Conservation (phyloP, 2,888 invertebrate genomes). For the Xanthia icteritia region DNA sequence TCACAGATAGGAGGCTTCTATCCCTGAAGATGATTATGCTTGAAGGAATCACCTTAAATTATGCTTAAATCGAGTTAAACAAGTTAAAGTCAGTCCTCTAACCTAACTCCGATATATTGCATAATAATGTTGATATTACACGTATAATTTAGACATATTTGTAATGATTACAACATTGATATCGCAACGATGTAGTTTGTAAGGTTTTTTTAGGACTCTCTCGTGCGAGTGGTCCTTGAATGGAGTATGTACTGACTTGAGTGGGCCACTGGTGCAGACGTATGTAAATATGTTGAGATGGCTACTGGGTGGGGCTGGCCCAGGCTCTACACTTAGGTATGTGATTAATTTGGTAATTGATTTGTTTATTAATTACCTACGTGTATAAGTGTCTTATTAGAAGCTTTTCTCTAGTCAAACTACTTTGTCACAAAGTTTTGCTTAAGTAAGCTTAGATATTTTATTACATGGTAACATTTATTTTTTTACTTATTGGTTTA, state of each 20-base stretch:
- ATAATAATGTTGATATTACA: neutral
- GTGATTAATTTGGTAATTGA: slow-evolving; percentile 31
- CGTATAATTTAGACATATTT: slow-evolving; percentile 24
- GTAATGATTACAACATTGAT: slow-evolving; percentile 52
- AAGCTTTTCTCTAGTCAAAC: neutral
- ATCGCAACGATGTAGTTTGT: slow-evolving; percentile 49
- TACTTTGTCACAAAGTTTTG: too few species aligned
- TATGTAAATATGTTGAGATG: slow-evolving; percentile 62
- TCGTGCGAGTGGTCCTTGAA: slow-evolving; percentile 59
- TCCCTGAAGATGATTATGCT: too few species aligned
- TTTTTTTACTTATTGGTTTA: too few species aligned
- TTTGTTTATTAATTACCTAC: slow-evolving; percentile 22
- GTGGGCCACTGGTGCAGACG: slow-evolving; percentile 51
- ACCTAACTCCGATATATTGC: slow-evolving; percentile 7
- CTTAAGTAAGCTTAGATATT: too few species aligned
- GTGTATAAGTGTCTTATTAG: neutral
- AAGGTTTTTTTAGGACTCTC: slow-evolving; percentile 49
- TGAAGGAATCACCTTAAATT: too few species aligned
- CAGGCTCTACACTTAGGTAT: slow-evolving; percentile 3
- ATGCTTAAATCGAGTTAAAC: too few species aligned
- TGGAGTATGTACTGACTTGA: slow-evolving; percentile 52
- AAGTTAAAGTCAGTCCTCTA: too few species aligned
- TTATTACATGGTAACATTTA: too few species aligned
- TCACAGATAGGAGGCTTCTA: too few species aligned
- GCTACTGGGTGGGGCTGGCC: slow-evolving; percentile 61